These are phyloP conservation scores for Amphiprion ocellaris DNA, from an alignment of 2,113 vertebrate genomes.

Conservation along the genomic window DNA sequence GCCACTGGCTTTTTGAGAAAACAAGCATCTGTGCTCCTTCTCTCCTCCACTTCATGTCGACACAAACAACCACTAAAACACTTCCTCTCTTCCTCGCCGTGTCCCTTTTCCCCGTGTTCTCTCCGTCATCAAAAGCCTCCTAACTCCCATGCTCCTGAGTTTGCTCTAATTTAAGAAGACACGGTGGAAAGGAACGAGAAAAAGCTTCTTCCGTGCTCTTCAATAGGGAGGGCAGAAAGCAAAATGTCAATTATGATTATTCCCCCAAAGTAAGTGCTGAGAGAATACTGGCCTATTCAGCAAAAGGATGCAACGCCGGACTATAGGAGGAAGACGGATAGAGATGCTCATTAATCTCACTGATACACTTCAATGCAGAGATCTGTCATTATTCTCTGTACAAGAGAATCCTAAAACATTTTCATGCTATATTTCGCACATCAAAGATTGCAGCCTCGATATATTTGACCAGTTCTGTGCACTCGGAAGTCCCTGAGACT, in stretches of 20 bases:
- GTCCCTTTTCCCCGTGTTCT: neutral
- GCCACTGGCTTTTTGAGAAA: constrained; percentile 30
- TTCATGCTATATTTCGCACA: constrained; percentile 19
- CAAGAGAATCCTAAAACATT: constrained; percentile 18
- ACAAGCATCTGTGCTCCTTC: constrained; percentile 28
- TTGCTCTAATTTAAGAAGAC: constrained; percentile 50
- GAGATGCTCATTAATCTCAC: constrained; percentile 33
- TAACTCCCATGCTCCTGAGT: constrained; percentile 19
- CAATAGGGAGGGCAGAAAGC: constrained; percentile 18
- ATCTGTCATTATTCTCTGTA: constrained; percentile 32
- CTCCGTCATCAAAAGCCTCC: constrained; percentile 40
- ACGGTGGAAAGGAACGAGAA: neutral
- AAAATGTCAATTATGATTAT: constrained; percentile 47
- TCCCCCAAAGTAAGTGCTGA: constrained; percentile 27
- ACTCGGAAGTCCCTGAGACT: neutral
- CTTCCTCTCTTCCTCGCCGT: constrained; percentile 1
- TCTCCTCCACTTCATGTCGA: constrained; percentile 9
- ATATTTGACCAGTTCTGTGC: neutral
- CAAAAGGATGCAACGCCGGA: constrained; percentile 9
- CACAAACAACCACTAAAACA: constrained; percentile 42
- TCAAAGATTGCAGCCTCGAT: constrained; percentile 27
- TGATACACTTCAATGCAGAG: constrained; percentile 12
- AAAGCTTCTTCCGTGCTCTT: neutral
- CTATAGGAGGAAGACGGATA: constrained; percentile 1
- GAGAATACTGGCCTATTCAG: constrained; percentile 27